Evolutionary conservation across 1,140 invertebrate genomes (phyloP).

Genomic region (Drosophila aff.): DNA sequence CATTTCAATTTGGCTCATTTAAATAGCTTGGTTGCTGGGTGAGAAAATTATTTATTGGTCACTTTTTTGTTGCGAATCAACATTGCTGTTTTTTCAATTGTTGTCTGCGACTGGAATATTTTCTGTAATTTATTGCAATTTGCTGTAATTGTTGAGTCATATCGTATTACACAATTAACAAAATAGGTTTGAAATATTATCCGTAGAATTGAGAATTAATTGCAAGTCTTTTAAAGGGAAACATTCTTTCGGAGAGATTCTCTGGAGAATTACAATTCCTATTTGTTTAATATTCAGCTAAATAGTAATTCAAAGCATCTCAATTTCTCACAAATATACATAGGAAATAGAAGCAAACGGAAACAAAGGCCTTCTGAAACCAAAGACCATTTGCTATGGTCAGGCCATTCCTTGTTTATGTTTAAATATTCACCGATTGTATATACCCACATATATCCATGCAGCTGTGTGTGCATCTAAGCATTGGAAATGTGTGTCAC

Average conservation of each 20-base stretch:
- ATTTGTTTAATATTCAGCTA: no score
- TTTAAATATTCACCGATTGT: conserved; percentile 13
- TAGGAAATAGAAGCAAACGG: conserved; percentile 11
- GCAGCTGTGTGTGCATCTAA: conserved; percentile 16
- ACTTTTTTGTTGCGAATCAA: conserved; percentile 2
- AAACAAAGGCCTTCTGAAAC: conserved; percentile 50
- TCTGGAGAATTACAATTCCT: background rate
- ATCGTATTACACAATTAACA: conserved; percentile 24
- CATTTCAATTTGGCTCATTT: conserved; percentile 35
- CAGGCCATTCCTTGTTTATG: conserved; percentile 25
- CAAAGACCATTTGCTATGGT: conserved; percentile 37
- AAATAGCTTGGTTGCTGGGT: conserved; percentile 10
- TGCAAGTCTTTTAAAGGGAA: background rate
- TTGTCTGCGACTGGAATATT: conserved; percentile 10
- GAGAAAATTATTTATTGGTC: conserved; percentile 13
- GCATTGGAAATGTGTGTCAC: conserved; percentile 57
- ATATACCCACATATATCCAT: conserved; percentile 6
- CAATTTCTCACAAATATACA: background rate
- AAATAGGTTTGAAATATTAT: background rate
- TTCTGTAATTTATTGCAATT: conserved; percentile 24
- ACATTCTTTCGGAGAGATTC: background rate
- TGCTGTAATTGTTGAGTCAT: conserved; percentile 32
- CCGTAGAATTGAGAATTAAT: conserved; percentile 1
- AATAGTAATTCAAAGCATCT: conserved; percentile 1
- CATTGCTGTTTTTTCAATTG: conserved; percentile 17